These are phyloP conservation scores for Gortyna flavago DNA, from an alignment of 2,888 invertebrate genomes.

Conservation along the genomic window DNA sequence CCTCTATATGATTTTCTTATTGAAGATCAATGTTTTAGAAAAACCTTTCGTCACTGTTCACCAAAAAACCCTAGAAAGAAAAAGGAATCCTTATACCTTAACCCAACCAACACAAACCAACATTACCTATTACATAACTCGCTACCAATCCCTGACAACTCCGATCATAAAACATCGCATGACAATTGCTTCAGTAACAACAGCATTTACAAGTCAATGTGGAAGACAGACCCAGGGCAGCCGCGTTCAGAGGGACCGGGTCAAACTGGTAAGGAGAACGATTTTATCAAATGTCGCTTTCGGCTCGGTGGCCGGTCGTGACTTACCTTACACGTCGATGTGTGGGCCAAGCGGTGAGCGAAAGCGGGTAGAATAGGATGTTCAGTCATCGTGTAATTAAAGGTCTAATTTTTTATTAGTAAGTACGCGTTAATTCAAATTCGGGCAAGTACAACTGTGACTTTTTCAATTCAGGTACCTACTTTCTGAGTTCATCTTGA, in stretches of 20 bases:
- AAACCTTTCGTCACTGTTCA: background rate
- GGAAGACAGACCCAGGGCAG: conserved; percentile 76
- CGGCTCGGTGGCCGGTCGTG: conserved; percentile 87
- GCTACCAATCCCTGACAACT: conserved; percentile 19
- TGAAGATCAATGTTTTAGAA: too few relatives aligned
- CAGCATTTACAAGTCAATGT: conserved; percentile 70
- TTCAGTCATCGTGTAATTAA: conserved; percentile 8
- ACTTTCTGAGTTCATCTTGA: too few relatives aligned
- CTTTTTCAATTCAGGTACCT: background rate
- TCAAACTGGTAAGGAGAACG: conserved; percentile 85
- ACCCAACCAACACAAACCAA: conserved; percentile 1
- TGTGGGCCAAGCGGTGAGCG: conserved; percentile 58
- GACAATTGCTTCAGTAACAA: conserved; percentile 54
- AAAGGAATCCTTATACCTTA: background rate
- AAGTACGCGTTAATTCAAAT: background rate
- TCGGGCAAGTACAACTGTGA: too few relatives aligned
- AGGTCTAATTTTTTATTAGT: background rate
- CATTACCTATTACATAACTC: conserved; percentile 21
- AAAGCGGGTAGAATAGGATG: conserved; percentile 48
- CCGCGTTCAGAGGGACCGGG: conserved; percentile 79
- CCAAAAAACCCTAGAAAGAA: background rate
- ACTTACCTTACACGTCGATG: conserved; percentile 86
- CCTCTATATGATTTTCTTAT: too few relatives aligned
- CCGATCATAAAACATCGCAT: conserved; percentile 32
- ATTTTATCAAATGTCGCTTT: conserved; percentile 88